These are phyloP conservation scores for Stictonetta naevosa DNA, from an alignment of 2,113 vertebrate species.

Conservation along the genomic window DNA sequence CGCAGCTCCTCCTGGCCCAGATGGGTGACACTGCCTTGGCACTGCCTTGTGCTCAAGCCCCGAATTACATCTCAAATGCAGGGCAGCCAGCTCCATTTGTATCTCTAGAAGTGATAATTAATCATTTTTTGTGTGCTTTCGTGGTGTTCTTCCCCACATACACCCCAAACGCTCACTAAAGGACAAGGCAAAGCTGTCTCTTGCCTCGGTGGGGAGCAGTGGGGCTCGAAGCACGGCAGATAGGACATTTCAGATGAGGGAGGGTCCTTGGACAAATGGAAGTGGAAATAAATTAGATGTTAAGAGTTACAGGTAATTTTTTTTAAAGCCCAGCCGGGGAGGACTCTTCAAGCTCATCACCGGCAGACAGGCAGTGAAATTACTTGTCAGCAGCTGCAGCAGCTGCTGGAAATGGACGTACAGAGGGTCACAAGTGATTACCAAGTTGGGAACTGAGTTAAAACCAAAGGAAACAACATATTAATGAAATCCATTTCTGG, in stretches of 20 bases:
- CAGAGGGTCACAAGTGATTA: neutral
- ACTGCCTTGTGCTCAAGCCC: neutral
- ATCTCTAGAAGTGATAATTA: neutral
- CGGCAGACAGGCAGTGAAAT: neutral
- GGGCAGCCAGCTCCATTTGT: neutral
- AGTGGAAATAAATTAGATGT: neutral
- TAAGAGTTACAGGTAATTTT: neutral
- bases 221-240: neutral
- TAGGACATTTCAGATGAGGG: fast-evolving
- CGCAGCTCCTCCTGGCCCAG: fast-evolving
- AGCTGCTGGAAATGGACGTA: neutral
- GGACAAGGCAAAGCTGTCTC: neutral
- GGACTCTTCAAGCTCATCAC: neutral
- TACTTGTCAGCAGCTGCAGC: neutral
- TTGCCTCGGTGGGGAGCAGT: neutral
- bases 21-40: neutral
- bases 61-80: neutral
- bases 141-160: neutral
- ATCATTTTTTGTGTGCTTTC: neutral
- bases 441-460: neutral
- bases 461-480: neutral
- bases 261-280: neutral
- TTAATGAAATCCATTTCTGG: neutral
- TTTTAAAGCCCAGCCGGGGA: neutral
- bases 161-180: neutral